Conservation (phyloP, 2,888 invertebrate species). For the Spilosoma lubricipeda region DNA sequence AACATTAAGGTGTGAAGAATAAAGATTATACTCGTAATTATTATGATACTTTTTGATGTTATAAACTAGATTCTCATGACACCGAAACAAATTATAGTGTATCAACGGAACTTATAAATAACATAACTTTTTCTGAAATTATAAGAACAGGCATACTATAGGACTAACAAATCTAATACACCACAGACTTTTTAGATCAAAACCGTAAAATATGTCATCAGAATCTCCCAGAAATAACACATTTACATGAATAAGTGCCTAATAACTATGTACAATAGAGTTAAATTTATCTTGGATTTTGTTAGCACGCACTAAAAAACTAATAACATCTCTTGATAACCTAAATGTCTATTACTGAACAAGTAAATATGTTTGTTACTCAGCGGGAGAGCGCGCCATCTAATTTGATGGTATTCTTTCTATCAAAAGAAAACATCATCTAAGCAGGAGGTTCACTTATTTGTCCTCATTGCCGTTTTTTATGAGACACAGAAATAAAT, state of each 20-base stretch:
- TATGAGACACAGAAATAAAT: conserved; percentile 16
- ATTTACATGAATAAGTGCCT: neutral
- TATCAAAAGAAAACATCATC: conserved; percentile 47
- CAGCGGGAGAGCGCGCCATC: conserved; percentile 54
- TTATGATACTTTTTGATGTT: too few species aligned
- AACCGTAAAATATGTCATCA: too few species aligned
- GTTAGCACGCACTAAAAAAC: conserved; percentile 2
- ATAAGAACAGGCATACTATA: neutral
- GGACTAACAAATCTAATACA: too few species aligned
- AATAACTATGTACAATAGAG: neutral
- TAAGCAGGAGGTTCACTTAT: conserved; percentile 47
- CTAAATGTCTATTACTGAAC: conserved; percentile 22
- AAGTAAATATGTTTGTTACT: conserved; percentile 31
- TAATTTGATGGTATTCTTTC: conserved; percentile 50
- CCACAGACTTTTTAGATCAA: too few species aligned
- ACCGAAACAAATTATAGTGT: neutral
- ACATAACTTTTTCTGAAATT: neutral
- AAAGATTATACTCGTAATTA: too few species aligned
- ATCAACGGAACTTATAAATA: neutral
- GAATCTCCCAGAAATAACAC: neutral
- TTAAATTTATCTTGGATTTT: neutral
- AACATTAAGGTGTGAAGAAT: too few species aligned
- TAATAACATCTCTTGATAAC: neutral
- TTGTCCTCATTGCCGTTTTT: conserved; percentile 19
- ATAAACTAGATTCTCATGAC: too few species aligned